Evolutionary conservation across 2,888 invertebrate species (phyloP), one percentile per base, ranked within the genome.

Genomic region (Pterostichus niger): DNA sequence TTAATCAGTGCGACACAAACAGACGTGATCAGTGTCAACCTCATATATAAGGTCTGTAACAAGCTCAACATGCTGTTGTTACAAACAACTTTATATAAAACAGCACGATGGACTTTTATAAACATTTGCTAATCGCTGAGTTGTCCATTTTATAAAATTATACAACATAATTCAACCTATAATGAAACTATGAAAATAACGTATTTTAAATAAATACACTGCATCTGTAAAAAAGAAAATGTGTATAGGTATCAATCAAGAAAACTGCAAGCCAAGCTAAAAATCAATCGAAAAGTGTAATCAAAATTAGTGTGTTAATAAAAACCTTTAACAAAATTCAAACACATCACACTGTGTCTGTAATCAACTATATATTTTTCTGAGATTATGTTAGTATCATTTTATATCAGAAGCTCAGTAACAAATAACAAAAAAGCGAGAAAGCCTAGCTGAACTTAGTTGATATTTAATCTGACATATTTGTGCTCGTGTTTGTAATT

Each of bases 1-100:
- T 73, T 24, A 73, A 40, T 17, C 54, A 54, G 61, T 77, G 80
- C 80, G 73, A 61, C 78, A 56, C 44, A 84, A 84, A 84, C 77
- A 59, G 64, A 78, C 49, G 78, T 81, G 75, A 81, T 44, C 61
- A 82, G 82, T 77, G 61, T 73, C 79, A 40, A 40, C 6, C 40
- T 40, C 24, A 49, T 83, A 80, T 81, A 35, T 44, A 33, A 82
- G 35, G 77, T 76, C 56, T 79, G 64, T 71, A 84, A 79, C 64
- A 83, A 82, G 71, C 76, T 73, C 73, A 24, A 59, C n/a, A 59
- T 61, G 80, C 75, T 75, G 13, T 40, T 64, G 64, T 64, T 64
- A 64, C 64, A 64, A 35, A 64, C 35, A 64, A 64, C 35, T 64
- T 64, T 35, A 35, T 13, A 64, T 49, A 13, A 13, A 13, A 56